phyloP scores from a whole-genome alignment of 2,113 vertebrate species.

The Phalacrocorax pelagicus region DNA sequence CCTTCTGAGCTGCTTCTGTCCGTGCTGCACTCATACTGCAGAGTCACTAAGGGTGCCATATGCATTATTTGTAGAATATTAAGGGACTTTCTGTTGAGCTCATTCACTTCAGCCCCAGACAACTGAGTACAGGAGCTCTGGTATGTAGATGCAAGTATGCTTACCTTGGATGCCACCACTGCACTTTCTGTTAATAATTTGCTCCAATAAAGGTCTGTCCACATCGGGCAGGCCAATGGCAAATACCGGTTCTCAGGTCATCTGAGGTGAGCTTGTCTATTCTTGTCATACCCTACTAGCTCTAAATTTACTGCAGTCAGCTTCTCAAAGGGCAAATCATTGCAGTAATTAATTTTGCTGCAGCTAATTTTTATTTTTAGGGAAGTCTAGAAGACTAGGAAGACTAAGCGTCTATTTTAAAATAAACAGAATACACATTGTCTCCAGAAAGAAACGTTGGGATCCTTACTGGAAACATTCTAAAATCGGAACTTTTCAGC shows the following conservation, averaged over 20 bases:
- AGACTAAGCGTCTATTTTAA: constrained; percentile 14
- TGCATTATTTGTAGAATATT: neutral
- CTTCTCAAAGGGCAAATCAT: neutral
- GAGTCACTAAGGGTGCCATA: neutral
- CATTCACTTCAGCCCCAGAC: neutral
- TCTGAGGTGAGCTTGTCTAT: neutral
- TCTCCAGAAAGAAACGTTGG: neutral
- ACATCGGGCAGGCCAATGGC: neutral
- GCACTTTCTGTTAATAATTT: neutral
- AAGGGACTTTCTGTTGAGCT: neutral
- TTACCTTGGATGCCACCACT: neutral
- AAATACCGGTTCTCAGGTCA: neutral
- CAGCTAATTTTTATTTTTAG: neutral
- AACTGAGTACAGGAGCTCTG: neutral
- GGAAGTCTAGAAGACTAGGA: neutral
- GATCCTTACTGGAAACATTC: neutral
- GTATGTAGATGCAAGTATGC: neutral
- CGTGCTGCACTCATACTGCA: accelerated
- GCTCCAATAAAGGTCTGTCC: neutral
- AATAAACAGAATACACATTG: constrained; percentile 28
- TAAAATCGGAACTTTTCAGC: constrained; percentile 34
- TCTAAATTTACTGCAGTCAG: constrained; percentile 2
- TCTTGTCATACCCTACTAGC: neutral
- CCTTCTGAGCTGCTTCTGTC: neutral
- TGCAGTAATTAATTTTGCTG: constrained; percentile 6